Evolutionary conservation across 2,797 vertebrate genomes (phyloP).

Genomic region (Synaphobranchus kaupii): DNA sequence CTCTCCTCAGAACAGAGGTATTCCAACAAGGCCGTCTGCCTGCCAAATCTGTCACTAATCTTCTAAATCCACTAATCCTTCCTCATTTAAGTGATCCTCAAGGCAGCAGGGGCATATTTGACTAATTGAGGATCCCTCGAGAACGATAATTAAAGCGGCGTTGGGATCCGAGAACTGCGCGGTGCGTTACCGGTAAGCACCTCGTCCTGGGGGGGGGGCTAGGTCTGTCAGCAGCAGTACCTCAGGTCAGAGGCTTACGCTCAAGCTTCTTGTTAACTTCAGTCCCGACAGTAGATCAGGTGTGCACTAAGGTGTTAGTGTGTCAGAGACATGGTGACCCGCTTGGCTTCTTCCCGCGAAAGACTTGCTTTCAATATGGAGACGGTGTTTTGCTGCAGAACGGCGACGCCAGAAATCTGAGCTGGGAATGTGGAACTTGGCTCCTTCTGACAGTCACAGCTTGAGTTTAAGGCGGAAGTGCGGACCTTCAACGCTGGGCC

Average conservation of each 20-base stretch:
- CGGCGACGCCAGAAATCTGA: background rate
- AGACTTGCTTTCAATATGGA: background rate
- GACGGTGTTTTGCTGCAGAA: background rate
- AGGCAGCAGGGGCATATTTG: constrained; percentile 58
- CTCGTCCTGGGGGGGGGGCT: background rate
- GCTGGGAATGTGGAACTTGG: background rate
- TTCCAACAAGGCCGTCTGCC: constrained; percentile 44
- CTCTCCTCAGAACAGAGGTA: constrained; percentile 50
- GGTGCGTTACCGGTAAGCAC: background rate
- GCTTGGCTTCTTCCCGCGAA: background rate
- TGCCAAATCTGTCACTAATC: constrained; percentile 73
- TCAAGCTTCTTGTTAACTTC: background rate
- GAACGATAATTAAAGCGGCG: constrained; percentile 52
- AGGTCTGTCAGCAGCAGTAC: background rate
- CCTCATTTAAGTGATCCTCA: constrained; percentile 70
- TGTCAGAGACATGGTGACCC: background rate
- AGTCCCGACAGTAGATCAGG: background rate
- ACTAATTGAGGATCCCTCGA: constrained; percentile 70
- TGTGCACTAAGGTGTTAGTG: background rate
- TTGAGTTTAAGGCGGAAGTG: background rate
- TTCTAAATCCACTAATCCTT: constrained; percentile 77
- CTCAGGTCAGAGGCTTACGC: background rate
- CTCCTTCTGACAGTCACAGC: background rate
- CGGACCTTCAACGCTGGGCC: background rate
- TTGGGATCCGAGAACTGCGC: background rate